Evolutionary conservation across 1,140 invertebrate species (phyloP).

Genomic region (Steinernema khuongi): DNA sequence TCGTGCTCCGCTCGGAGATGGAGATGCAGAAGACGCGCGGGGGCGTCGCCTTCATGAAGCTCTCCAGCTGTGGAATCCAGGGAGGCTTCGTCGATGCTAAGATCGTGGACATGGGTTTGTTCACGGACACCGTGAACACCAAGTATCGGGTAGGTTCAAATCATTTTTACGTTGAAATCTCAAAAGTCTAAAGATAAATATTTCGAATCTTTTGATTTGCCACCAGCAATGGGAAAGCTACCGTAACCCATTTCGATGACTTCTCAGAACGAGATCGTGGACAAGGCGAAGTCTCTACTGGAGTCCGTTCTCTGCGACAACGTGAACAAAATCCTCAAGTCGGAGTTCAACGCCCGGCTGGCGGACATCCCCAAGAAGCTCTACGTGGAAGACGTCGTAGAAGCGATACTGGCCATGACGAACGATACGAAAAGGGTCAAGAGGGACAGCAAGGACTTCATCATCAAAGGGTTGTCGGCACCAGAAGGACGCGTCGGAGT

Average conservation of each 20-base stretch:
- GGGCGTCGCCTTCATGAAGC: conserved; percentile 29
- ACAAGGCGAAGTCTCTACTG: neutral
- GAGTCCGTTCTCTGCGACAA: conserved; percentile 3
- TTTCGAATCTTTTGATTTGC: too few relatives aligned
- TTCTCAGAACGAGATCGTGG: conserved; percentile 1
- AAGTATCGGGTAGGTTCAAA: conserved; percentile 25
- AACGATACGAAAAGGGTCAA: conserved; percentile 3
- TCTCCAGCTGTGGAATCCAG: conserved; percentile 29
- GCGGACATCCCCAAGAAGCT: neutral
- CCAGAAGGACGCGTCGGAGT: neutral
- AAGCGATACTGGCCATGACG: neutral
- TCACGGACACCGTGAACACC: conserved; percentile 38
- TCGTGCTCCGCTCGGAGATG: conserved; percentile 7
- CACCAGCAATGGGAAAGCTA: too few relatives aligned
- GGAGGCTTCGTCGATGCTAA: conserved; percentile 31
- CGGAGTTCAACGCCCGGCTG: neutral
- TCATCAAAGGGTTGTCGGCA: neutral
- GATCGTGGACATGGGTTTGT: conserved; percentile 35
- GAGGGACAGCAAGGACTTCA: neutral
- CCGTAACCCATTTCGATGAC: too few relatives aligned
- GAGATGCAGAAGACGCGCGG: conserved; percentile 35
- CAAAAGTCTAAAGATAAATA: too few relatives aligned
- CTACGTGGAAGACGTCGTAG: neutral
- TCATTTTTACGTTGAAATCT: neutral
- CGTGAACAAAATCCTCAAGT: neutral